These are phyloP conservation scores for Sicus ferrugineus DNA, from an alignment of 2,888 invertebrate species.

Conservation along the genomic window DNA sequence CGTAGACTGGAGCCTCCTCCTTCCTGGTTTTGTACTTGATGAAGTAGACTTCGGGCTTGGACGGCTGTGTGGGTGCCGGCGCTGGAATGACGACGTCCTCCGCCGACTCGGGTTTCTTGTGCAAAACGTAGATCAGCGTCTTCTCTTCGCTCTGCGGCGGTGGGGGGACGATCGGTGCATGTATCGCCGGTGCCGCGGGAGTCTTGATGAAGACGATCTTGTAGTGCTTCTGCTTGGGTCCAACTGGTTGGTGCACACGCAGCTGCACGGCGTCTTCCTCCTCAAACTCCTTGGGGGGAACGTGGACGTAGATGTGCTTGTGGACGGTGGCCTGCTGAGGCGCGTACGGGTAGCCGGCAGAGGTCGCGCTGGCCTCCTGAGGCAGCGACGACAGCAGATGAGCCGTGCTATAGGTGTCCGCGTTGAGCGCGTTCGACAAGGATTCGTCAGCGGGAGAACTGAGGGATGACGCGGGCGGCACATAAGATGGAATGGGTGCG, in stretches of 20 bases:
- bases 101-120: conserved; percentile 87
- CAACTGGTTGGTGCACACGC: conserved; percentile 70
- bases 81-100: conserved; percentile 82
- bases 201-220: conserved; percentile 94
- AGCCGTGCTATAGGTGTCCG: conserved; percentile 58
- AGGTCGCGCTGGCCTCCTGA: conserved; percentile 45
- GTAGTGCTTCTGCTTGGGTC: conserved; percentile 86
- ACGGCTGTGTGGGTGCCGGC: conserved; percentile 81
- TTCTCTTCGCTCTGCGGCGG: conserved; percentile 87
- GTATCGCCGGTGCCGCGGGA: conserved; percentile 82
- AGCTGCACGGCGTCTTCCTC: conserved; percentile 68
- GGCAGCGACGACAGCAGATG: conserved; percentile 52
- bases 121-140: conserved; percentile 87
- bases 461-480: conserved; percentile 12
- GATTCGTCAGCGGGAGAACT: background rate
- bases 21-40: conserved; percentile 68
- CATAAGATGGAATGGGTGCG: conserved; percentile 43
- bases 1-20: conserved; percentile 57
- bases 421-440: conserved; percentile 20
- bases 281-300: conserved; percentile 87
- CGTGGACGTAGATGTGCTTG: conserved; percentile 89
- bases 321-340: conserved; percentile 69
- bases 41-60: conserved; percentile 91
- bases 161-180: conserved; percentile 81
- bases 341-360: conserved; percentile 51